Base-by-base conservation (phyloP, 2,113 vertebrate species). In the Urocitellus parryii region DNA sequence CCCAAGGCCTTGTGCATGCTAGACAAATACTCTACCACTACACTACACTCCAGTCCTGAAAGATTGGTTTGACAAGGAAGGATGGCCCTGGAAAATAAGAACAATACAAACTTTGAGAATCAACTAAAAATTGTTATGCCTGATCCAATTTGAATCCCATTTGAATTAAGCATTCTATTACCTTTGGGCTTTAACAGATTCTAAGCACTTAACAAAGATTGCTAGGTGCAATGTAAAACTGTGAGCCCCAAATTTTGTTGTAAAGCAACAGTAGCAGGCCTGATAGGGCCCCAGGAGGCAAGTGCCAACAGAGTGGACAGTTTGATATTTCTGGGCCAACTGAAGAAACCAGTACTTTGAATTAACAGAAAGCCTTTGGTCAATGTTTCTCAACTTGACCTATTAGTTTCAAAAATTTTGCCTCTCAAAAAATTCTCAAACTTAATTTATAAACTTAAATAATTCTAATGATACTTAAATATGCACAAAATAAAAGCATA, bases 391-490 rank as follows among this genome's bases (percentile, higher is more conserved):
- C 39, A 88, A 73, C 34, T 48, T 61, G 18, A 94, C 24, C 82
- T 22, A 61, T 25, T 61, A 25, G 58, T 61, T 61, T 61, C 58
- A 61, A 61, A 25, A 25, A 2, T 61, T 61, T 61, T 25, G 25
- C 58, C 58, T 61, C 7, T 3, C 58, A 29, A 61, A 92, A 95
- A 91, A 25, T 48, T 85, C 79, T 91, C 58, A n/a, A 91, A 95
- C 78, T 17, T 27, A 70, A 37, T 63, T 63, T 70, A 84, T 45
- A 68, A 78, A 72, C 10, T 56, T 45, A 51, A 89, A 81, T 61
- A 80, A 80, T 51, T 68, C 42, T 27, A 78, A 70, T 17, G 53
- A 84, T 37, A 81, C 34, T 77, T 72, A 86, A 89, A 70, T 82
- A 32, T 27, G 11, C 8, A 91, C 8, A 74, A 94, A 86, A 80